A percentile compares a stretch with the other conserved stretches of the same genome.
These are phyloP conservation scores for Sebastes wilsoni DNA, from an alignment of 2,797 vertebrate genomes.

Conservation along the genomic window DNA sequence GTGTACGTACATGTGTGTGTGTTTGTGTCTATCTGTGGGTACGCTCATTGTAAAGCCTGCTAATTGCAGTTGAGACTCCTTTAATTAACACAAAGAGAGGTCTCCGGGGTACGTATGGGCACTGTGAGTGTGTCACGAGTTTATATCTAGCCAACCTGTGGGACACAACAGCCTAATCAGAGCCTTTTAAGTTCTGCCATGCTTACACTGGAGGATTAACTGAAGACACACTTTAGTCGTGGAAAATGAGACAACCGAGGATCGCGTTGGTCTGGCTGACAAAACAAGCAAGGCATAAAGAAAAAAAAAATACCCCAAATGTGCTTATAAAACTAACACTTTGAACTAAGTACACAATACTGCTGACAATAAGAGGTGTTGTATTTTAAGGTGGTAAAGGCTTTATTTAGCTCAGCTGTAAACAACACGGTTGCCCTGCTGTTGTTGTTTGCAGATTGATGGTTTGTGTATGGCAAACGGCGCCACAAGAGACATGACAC, in stretches of 20 bases:
- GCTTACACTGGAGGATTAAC: conserved; percentile 74
- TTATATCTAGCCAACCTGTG: conserved; percentile 76
- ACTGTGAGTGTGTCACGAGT: conserved; percentile 75
- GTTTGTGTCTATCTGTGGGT: conserved; percentile 50
- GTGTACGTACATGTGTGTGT: not conserved
- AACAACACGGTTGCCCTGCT: conserved; percentile 48
- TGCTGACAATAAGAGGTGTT: conserved; percentile 37
- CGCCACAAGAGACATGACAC: conserved; percentile 57
- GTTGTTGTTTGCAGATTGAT: conserved; percentile 61
- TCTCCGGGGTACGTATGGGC: conserved; percentile 66
- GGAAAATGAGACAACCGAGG: conserved; percentile 74
- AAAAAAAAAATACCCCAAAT: conserved; percentile 22
- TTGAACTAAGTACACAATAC: conserved; percentile 48
- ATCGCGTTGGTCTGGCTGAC: conserved; percentile 57
- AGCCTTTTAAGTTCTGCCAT: conserved; percentile 81
- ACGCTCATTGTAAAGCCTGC: conserved; percentile 69
- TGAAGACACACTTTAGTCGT: conserved; percentile 76
- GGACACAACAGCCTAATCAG: conserved; percentile 82
- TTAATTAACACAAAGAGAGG: conserved; percentile 82
- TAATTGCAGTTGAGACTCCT: conserved; percentile 80
- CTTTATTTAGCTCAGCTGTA: conserved; percentile 50
- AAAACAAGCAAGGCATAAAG: conserved; percentile 56
- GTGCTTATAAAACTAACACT: conserved; percentile 55
- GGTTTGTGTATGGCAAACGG: conserved; percentile 56
- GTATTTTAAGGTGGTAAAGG: conserved; percentile 23